Base-by-base conservation (phyloP, 2,888 invertebrate species). In the Eupithecia pulchellata region DNA sequence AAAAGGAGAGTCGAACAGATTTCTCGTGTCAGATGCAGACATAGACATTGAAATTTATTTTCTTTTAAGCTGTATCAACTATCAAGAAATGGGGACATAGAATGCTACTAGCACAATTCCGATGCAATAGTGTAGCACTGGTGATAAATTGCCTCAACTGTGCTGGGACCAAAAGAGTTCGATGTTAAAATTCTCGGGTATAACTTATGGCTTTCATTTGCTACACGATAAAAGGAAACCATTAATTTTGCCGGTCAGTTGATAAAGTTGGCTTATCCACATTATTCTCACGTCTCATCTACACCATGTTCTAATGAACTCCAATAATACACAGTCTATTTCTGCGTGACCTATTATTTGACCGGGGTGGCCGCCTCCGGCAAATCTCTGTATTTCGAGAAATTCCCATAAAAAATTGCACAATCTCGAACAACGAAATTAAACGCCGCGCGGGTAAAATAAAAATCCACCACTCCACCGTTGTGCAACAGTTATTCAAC, bases 321-420 rank as follows among this genome's bases (percentile, higher is more conserved):
- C 86, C 82, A 86, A 88, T 87, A 89, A 89, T 89, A 90, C 80
- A 79, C 81, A 61, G 77, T 85, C 89, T 91, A 91, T 91, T 91
- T 90, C 84, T 84, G 86, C 76, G 76, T 89, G 91, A 91, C 91
- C 91, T 84, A 91, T 89, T 90, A 88, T 89, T 80, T 85, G 82
- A 86, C 86, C 86, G 86, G 82, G 80, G 79, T 60, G 60, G 64
- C 64, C 17, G 79, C 79, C 81, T 78, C 82, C 81, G 83, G 84
- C 83, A 85, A 82, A 83, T 80, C 77, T 81, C 81, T 82, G 83
- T 81, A 86, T 90, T 86, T 84, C 80, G 82, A 85, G 83, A 87
- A 89, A 89, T 86, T 80, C 80, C 82, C 83, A 88, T 87, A 88
- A 89, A 86, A 84, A 82, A 85, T 91, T 91, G 85, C 91, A 88